Evolutionary conservation across 2,888 invertebrate genomes (phyloP).

Genomic region (Lasius fuliginosus): DNA sequence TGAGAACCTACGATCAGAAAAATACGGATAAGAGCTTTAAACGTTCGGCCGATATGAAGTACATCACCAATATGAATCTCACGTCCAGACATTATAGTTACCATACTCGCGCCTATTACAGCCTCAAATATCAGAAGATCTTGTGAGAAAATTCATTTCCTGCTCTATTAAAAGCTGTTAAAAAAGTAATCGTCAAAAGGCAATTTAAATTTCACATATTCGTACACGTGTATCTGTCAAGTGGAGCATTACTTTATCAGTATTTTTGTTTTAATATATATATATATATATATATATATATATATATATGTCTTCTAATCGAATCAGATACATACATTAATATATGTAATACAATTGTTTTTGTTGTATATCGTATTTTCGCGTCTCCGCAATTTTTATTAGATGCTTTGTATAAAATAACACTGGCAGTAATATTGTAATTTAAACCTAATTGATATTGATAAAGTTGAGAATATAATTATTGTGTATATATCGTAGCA

Average conservation of each 20-base stretch:
- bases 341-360: background rate
- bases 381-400: slow-evolving; percentile 17
- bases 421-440: slow-evolving; percentile 10
- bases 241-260: background rate
- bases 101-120: slow-evolving; percentile 85
- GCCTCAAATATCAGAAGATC: slow-evolving; percentile 84
- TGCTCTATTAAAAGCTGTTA: slow-evolving; percentile 5
- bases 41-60: slow-evolving; percentile 82
- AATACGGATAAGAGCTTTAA: slow-evolving; percentile 81
- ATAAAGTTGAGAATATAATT: background rate
- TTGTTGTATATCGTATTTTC: background rate
- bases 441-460: background rate
- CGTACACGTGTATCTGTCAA: background rate
- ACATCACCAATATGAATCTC: slow-evolving; percentile 80
- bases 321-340: background rate
- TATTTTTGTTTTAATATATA: slow-evolving; percentile 12
- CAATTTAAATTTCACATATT: slow-evolving; percentile 41
- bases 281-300: slow-evolving; percentile 1
- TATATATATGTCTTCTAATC: background rate
- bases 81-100: slow-evolving; percentile 84
- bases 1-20: slow-evolving; percentile 89
- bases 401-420: slow-evolving; percentile 29
- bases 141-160: slow-evolving; percentile 57
- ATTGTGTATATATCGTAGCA: background rate
- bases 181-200: slow-evolving; percentile 19